These are phyloP conservation scores for Diarsia mendica DNA, from an alignment of 2,888 invertebrate species.

Conservation along the genomic window DNA sequence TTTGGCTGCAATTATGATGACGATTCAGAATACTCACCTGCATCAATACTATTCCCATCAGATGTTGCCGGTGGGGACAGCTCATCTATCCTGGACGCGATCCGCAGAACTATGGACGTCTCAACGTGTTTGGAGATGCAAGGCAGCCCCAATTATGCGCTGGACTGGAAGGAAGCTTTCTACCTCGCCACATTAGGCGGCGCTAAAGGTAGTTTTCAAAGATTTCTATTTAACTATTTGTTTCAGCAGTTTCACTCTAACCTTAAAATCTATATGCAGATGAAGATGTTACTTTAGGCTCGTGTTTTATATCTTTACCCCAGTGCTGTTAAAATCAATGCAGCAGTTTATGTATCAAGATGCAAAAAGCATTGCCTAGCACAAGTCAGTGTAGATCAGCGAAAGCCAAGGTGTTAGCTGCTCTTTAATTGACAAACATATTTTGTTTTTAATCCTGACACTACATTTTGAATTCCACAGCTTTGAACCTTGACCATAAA, in stretches of 20 bases:
- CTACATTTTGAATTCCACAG: conserved; percentile 79
- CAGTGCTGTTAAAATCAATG: neutral
- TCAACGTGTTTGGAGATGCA: conserved; percentile 92
- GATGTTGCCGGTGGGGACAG: conserved; percentile 96
- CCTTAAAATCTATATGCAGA: neutral
- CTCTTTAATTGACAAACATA: too few relatives aligned
- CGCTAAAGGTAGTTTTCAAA: conserved; percentile 91
- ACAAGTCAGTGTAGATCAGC: too few relatives aligned
- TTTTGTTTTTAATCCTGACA: too few relatives aligned
- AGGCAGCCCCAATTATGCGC: conserved; percentile 78
- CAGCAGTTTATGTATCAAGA: neutral
- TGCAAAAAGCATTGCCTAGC: neutral
- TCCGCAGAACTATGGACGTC: conserved; percentile 93
- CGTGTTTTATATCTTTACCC: neutral
- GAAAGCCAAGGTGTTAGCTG: neutral
- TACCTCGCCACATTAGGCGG: conserved; percentile 97
- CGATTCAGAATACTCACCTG: neutral
- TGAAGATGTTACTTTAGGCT: neutral
- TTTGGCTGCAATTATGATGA: too few relatives aligned
- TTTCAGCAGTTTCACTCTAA: neutral
- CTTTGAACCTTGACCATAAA: conserved; percentile 92
- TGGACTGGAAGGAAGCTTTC: conserved; percentile 94
- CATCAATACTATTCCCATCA: neutral
- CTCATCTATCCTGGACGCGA: conserved; percentile 93
- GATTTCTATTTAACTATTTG: neutral